A percentile compares a stretch with the other conserved stretches of the same genome.
These are phyloP conservation scores for Nycticryphes semicollaris DNA, from an alignment of 2,113 vertebrate genomes.

Conservation along the genomic window DNA sequence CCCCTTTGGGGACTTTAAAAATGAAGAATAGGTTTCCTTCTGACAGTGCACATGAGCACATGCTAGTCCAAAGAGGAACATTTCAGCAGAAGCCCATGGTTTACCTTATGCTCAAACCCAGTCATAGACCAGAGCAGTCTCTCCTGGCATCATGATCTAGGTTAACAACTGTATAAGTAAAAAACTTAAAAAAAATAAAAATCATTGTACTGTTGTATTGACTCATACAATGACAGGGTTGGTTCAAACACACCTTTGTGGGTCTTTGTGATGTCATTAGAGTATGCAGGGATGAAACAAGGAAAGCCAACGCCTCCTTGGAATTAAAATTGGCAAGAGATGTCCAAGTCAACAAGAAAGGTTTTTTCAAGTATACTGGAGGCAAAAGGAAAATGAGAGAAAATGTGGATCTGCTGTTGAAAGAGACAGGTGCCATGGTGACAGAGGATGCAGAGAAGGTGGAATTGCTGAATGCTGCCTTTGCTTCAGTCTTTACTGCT, in stretches of 20 bases:
- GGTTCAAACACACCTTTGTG: neutral
- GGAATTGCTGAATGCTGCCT: no score
- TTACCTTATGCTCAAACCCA: neutral
- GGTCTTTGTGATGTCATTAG: no score
- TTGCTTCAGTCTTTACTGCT: no score
- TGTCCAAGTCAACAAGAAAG: no score
- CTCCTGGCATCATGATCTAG: neutral
- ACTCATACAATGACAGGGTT: neutral
- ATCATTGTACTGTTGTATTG: neutral
- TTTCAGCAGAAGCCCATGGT: neutral
- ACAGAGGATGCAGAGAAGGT: no score
- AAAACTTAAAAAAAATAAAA: neutral
- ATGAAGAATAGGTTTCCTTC: neutral
- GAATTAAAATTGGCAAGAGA: no score
- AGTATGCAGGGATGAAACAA: no score
- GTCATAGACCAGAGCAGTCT: neutral
- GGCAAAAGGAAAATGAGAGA: no score
- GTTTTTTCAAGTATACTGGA: no score
- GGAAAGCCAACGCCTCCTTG: no score
- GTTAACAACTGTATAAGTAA: neutral
- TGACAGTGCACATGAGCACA: neutral
- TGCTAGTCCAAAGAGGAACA: neutral
- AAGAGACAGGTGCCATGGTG: no score
- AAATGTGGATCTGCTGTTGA: no score
- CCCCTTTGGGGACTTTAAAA: neutral